Evolutionary conservation across 2,113 vertebrate genomes (phyloP), one percentile per base, ranked within the genome.

Genomic region (Scolopax mira): DNA sequence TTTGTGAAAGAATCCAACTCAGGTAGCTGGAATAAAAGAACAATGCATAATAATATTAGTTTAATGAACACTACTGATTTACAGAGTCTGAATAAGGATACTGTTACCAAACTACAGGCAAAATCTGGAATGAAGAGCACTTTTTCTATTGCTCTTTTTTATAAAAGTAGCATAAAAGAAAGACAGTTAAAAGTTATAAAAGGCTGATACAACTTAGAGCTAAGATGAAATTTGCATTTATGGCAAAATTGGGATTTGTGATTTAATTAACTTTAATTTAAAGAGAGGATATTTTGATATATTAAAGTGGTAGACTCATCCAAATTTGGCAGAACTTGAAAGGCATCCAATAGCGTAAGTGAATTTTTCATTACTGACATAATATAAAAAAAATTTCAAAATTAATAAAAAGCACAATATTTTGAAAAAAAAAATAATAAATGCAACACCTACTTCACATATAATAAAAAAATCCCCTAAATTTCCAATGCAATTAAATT

Each of bases 331-430:
- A 74, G 51, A 46, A 8, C 31, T 79, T 61, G 22, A 84, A 72
- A 86, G 25, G 2, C 8, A 39, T 55, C 10, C 21, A 16, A 0
- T 58, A 10, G 7, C 5, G 1, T 51, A 3, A n/a, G 18, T 67
- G 21, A 67, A 49, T 60, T 80, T 89, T 80, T 39, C 22, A 30
- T n/a, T 35, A 44, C 4, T 1, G 4, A 35, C 3, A 54, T 30
- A 17, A 54, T 54, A 58, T 64, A 75, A 25, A 8, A 2, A 6
- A 13, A 42, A 48, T 22, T 24, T 60, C 17, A 42, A 58, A 69
- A 64, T 73, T 39, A 80, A 51, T 3, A 28, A n/a, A 31, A 17
- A 19, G 14, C 49, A 44, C 16, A 37, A 37, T 51, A 54, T 17
- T 28, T 33, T n/a, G 19, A 23, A 75, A 71, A 64, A 75, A 66